A percentile compares a stretch with the other conserved stretches of the same genome.
Conservation (phyloP, 2,888 invertebrate species). For the Acleris literana region DNA sequence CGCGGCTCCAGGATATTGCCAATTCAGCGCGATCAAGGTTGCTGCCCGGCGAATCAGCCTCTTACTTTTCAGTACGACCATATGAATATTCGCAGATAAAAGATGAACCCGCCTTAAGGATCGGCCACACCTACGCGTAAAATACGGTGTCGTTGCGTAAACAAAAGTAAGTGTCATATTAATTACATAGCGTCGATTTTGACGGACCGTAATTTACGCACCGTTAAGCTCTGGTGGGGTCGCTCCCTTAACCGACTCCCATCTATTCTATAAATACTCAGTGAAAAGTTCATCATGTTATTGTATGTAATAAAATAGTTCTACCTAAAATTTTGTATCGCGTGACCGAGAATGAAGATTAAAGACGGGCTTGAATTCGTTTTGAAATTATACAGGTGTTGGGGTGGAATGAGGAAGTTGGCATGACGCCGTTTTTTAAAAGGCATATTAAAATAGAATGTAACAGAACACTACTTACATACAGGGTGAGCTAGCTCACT, state of each 20-base stretch:
- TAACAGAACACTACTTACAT: neutral
- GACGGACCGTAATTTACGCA: too few species aligned
- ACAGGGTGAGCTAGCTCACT: too few species aligned
- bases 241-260: neutral
- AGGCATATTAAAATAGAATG: conserved; percentile 15
- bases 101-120: too few species aligned
- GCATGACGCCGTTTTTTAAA: conserved; percentile 1
- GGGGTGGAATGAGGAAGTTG: conserved; percentile 27
- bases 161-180: too few species aligned
- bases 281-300: neutral
- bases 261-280: neutral
- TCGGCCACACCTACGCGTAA: too few species aligned
- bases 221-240: too few species aligned
- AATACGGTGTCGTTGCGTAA: too few species aligned
- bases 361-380: conserved; percentile 20
- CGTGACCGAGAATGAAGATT: conserved; percentile 24
- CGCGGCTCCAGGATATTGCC: conserved; percentile 82
- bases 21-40: conserved; percentile 81
- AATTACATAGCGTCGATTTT: too few species aligned
- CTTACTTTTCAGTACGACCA: conserved; percentile 70
- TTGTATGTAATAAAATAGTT: conserved; percentile 20
- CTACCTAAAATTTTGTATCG: conserved; percentile 10
- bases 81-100: conserved; percentile 46
- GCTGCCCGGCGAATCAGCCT: conserved; percentile 64
- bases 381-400: conserved; percentile 19